Evolutionary conservation across 2,888 invertebrate species (phyloP).

Genomic region (Drosophila mimica): DNA sequence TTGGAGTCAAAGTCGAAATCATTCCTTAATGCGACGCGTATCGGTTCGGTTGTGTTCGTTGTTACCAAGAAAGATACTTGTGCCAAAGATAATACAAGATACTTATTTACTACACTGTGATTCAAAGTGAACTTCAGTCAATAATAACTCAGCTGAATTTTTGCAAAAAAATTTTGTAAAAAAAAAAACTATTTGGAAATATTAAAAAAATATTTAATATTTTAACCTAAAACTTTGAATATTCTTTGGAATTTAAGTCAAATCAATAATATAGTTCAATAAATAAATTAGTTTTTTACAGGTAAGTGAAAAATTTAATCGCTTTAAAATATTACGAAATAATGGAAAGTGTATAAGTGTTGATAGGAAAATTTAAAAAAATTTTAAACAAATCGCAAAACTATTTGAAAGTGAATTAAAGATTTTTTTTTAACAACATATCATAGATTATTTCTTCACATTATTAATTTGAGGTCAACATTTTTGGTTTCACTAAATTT

Average conservation of each 20-base stretch:
- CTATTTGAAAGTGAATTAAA: neutral
- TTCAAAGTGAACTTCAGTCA: constrained; percentile 17
- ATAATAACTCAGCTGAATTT: neutral
- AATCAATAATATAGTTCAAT: neutral
- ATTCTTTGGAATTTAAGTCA: neutral
- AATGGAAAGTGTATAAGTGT: neutral
- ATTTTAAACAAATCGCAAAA: neutral
- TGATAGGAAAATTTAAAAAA: neutral
- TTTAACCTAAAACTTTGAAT: neutral
- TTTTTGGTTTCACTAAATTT: neutral
- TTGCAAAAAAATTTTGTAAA: neutral
- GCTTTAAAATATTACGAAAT: neutral
- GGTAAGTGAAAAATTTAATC: constrained; percentile 16
- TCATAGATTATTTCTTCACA: neutral
- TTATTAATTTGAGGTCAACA: neutral
- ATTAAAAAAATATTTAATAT: neutral
- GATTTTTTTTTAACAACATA: neutral
- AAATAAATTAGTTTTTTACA: neutral
- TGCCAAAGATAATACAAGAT: constrained; percentile 26
- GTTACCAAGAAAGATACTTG: constrained; percentile 11
- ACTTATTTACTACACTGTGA: constrained; percentile 6
- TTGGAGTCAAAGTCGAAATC: constrained; percentile 76
- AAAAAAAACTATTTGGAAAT: neutral
- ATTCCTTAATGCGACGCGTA: constrained; percentile 83
- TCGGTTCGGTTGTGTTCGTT: constrained; percentile 78